Conservation (phyloP, 2,113 vertebrate genomes). For the Lycaon pictus region DNA sequence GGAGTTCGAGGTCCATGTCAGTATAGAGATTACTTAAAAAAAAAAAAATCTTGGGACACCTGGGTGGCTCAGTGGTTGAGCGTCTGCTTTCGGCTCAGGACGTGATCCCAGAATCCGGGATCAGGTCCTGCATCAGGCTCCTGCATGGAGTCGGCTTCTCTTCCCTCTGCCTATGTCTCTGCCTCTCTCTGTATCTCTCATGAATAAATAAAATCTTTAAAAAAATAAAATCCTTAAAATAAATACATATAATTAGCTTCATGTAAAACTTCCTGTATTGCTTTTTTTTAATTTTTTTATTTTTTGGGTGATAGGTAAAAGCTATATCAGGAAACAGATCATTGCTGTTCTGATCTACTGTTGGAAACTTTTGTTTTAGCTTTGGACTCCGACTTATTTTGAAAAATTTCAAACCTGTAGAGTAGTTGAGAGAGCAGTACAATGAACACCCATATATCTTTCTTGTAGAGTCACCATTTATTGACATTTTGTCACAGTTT, state of each 20-base stretch:
- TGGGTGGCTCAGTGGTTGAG: no score
- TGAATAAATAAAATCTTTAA: no score
- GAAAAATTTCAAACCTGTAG: not conserved
- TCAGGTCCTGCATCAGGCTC: no score
- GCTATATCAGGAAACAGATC: not conserved
- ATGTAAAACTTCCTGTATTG: not conserved
- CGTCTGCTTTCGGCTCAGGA: no score
- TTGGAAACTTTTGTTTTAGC: not conserved
- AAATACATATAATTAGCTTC: not conserved
- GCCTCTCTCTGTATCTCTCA: no score
- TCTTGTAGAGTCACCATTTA: not conserved
- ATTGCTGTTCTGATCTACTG: not conserved
- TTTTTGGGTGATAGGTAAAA: not conserved
- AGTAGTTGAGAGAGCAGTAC: not conserved
- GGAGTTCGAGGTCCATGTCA: not conserved
- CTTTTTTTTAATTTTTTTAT: not conserved
- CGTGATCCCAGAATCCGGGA: no score
- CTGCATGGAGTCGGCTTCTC: no score
- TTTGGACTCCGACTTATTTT: not conserved
- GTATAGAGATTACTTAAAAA: not conserved
- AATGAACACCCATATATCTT: not conserved
- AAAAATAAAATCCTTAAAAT: not conserved
- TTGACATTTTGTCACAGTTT: not conserved
- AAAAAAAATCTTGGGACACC: no score
- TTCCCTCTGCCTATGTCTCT: no score